These are phyloP conservation scores for Eilema sororculum DNA, from an alignment of 2,888 invertebrate genomes.

Conservation along the genomic window DNA sequence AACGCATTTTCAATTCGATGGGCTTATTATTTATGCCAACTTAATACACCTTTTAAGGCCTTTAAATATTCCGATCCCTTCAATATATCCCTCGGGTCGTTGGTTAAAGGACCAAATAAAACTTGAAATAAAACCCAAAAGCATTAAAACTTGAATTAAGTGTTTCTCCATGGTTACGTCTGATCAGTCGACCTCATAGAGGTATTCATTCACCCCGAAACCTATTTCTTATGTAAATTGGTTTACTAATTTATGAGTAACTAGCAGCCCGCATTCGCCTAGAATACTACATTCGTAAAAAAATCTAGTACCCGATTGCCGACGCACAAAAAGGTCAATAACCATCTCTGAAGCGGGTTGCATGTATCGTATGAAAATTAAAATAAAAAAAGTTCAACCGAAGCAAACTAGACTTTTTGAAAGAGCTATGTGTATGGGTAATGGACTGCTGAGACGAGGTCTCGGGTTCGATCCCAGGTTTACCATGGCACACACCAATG, in stretches of 20 bases:
- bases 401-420: too few relatives aligned
- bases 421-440: too few relatives aligned
- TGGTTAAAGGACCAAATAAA: conserved; percentile 15
- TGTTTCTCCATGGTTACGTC: conserved; percentile 7
- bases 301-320: too few relatives aligned
- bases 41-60: conserved; percentile 13
- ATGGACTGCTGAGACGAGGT: too few relatives aligned
- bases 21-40: background rate
- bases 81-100: conserved; percentile 13
- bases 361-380: too few relatives aligned
- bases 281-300: too few relatives aligned
- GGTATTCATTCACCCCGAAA: conserved; percentile 2
- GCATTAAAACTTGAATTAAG: conserved; percentile 12
- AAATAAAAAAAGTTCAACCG: too few relatives aligned
- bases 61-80: conserved; percentile 13
- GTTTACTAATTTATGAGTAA: background rate
- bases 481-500: too few relatives aligned
- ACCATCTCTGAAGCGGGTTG: too few relatives aligned
- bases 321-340: too few relatives aligned
- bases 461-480: too few relatives aligned
- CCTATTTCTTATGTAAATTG: conserved; percentile 9
- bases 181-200: background rate
- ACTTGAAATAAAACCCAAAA: conserved; percentile 12
- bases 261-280: too few relatives aligned
- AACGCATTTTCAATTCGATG: conserved; percentile 9